Evolutionary conservation across 2,113 vertebrate genomes (phyloP).

Genomic region (Varanus komodoensis): DNA sequence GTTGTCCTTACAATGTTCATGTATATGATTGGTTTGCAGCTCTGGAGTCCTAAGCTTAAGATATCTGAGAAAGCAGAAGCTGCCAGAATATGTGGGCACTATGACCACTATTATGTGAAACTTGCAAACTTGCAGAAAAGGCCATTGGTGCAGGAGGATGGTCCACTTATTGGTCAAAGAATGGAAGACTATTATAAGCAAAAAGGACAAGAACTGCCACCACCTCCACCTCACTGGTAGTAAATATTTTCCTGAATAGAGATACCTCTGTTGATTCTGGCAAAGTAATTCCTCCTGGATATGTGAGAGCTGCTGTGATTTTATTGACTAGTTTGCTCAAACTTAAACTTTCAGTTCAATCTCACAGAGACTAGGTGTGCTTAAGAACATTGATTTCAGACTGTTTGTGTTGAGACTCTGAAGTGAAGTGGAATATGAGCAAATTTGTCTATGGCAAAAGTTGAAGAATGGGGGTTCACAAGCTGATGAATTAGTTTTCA

Average conservation of each 20-base stretch:
- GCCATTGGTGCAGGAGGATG: constrained; percentile 44
- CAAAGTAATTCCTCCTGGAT: constrained; percentile 10
- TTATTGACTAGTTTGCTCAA: background rate
- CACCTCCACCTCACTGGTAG: constrained; percentile 66
- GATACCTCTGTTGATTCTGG: constrained; percentile 5
- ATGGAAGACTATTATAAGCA: constrained; percentile 56
- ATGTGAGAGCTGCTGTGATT: background rate
- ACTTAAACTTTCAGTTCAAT: background rate
- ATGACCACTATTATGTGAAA: constrained; percentile 79
- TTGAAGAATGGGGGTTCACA: background rate
- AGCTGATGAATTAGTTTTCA: background rate
- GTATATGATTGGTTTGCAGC: constrained; percentile 49
- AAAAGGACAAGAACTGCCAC: constrained; percentile 40
- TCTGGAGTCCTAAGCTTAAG: constrained; percentile 63
- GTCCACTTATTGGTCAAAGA: constrained; percentile 51
- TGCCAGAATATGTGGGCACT: constrained; percentile 61
- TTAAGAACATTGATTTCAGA: background rate
- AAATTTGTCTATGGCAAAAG: background rate
- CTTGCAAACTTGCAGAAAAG: constrained; percentile 78
- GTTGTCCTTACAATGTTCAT: constrained; percentile 11
- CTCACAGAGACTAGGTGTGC: background rate
- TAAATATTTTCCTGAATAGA: constrained; percentile 7
- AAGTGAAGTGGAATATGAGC: background rate
- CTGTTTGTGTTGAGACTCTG: background rate
- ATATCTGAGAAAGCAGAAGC: constrained; percentile 52